Base-by-base conservation (phyloP, 2,888 invertebrate species). In the Chymomyza fuscimana region DNA sequence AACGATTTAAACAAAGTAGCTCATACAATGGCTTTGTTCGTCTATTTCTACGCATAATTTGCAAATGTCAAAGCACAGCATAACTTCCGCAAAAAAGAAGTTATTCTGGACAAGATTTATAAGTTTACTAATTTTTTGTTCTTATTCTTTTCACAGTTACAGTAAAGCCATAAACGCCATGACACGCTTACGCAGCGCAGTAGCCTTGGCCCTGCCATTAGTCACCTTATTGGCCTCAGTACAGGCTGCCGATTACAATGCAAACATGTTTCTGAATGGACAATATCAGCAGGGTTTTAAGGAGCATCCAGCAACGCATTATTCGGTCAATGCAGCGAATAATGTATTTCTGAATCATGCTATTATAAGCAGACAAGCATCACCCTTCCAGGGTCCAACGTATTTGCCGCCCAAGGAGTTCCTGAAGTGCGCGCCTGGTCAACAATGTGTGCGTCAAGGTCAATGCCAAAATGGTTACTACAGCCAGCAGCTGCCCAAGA, bases 221-320 rank as follows among this genome's bases (percentile, higher is more conserved):
- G 80, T 81, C 77, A 69, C 78, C 25, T 56, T 81, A 4, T 25
- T 75, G 62, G 61, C 61, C 40, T 10, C 32, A 9, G 76, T 67
- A 6, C 65, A 68, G 29, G 74, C 68, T 46, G 74, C 80, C 63
- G 89, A 87, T 72, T 90, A 90, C 46, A 75, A 83, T 54, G 77
- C 78, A 29, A 91, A 91, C 72, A 89, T 91, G 83, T 91, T 91
- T 78, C 90, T 91, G 51, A 89, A 89, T 65, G 91, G 91, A n/a
- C 83, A 90, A 70, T 91, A 91, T 54, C 86, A 90, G 67, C 90
- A 89, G 68, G 85, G 84, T 32, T 81, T 90, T 46, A 81, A 82
- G 56, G 83, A 80, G 52, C 77, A 84, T 40, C 80, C 76, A 50
- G 89, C 89, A 32, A 78, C 86, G 46, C 79, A 81, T 46, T 81